Evolutionary conservation across 2,888 invertebrate genomes (phyloP).

Genomic region (Metellina segmentata): DNA sequence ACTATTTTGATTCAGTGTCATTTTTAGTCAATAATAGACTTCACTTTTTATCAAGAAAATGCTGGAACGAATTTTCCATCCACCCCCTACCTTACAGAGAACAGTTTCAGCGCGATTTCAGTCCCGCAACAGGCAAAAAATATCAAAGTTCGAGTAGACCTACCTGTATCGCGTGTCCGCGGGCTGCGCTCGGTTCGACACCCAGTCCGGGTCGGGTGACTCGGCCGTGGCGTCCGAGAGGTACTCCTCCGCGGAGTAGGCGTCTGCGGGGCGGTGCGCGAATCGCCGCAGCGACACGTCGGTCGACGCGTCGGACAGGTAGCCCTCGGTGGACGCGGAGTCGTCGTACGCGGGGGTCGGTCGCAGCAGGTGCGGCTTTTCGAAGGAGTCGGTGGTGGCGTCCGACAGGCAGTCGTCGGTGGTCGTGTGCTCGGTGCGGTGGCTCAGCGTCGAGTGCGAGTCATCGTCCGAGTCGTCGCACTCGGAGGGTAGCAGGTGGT

Average conservation of each 20-base stretch:
- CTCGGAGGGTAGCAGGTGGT: slow-evolving; percentile 18
- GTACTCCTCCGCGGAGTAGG: slow-evolving; percentile 58
- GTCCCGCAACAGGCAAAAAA: too few species aligned
- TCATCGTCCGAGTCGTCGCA: slow-evolving; percentile 73
- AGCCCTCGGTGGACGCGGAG: slow-evolving; percentile 64
- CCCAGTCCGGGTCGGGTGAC: slow-evolving; percentile 73
- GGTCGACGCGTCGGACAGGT: slow-evolving; percentile 64
- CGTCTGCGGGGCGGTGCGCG: slow-evolving; percentile 20
- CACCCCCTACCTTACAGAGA: too few species aligned
- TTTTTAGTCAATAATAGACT: too few species aligned
- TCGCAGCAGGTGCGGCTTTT: slow-evolving; percentile 33
- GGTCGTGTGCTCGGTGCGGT: slow-evolving; percentile 79
- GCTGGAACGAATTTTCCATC: too few species aligned
- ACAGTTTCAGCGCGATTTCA: too few species aligned
- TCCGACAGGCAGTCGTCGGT: slow-evolving; percentile 72
- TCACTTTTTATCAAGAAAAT: too few species aligned
- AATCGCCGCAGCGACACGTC: slow-evolving; percentile 67
- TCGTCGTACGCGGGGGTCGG: slow-evolving; percentile 32
- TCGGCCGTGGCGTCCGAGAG: slow-evolving; percentile 68
- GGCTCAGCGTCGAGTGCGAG: slow-evolving; percentile 72
- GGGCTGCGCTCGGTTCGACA: slow-evolving; percentile 27
- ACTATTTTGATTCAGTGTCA: too few species aligned
- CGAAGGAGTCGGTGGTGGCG: slow-evolving; percentile 74
- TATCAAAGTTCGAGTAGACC: background rate
- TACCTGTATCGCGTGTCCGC: slow-evolving; percentile 36